Conservation (phyloP, 2,888 invertebrate genomes). For the Margaritifera margaritifera region DNA sequence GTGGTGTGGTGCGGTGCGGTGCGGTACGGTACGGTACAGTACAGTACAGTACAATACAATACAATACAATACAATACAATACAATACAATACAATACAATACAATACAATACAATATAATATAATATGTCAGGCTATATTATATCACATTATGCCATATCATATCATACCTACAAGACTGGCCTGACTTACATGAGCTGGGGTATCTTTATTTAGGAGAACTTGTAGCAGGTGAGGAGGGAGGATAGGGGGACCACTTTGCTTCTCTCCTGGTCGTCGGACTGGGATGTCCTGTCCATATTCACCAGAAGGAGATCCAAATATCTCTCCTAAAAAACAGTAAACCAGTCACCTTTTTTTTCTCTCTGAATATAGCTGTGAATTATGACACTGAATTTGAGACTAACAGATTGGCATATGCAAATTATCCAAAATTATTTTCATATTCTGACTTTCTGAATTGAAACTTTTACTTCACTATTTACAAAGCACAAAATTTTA, state of each 20-base stretch:
- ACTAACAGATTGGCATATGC: too few relatives aligned
- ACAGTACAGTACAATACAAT: too few relatives aligned
- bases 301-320: slow-evolving; percentile 71
- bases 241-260: slow-evolving; percentile 95
- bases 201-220: slow-evolving; percentile 98
- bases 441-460: too few relatives aligned
- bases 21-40: too few relatives aligned
- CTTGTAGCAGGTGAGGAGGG: slow-evolving; percentile 98
- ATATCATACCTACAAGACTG: background rate
- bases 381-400: too few relatives aligned
- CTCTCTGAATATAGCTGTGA: too few relatives aligned
- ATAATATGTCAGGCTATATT: background rate
- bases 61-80: too few relatives aligned
- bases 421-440: too few relatives aligned
- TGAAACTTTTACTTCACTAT: too few relatives aligned
- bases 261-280: slow-evolving; percentile 92
- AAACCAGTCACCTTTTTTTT: background rate
- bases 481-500: too few relatives aligned
- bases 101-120: background rate
- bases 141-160: background rate
- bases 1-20: too few relatives aligned
- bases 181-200: slow-evolving; percentile 76
- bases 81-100: too few relatives aligned
- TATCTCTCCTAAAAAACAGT: slow-evolving; percentile 17
- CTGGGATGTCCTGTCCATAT: slow-evolving; percentile 86